Evolutionary conservation across 2,888 invertebrate genomes (phyloP), one percentile per base, ranked within the genome.

Genomic region (Drosophila eohydei): DNA sequence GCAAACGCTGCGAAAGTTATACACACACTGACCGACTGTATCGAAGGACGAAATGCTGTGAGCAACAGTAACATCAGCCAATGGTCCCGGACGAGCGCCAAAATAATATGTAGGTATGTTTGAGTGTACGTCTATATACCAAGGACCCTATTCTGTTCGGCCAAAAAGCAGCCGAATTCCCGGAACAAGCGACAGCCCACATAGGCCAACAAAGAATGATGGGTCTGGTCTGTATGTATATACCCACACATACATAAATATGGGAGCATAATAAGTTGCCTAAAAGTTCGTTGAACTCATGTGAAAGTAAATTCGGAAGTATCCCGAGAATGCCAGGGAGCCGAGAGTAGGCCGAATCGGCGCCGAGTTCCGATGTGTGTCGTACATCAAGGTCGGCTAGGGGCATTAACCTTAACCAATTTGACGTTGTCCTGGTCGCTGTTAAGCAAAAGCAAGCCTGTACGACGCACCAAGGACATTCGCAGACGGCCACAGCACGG

Each of bases 351-450:
- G 83, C 66, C 71, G 72, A 67, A 55, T 72, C 74, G 81, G 87
- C 60, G 59, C 85, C 82, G 70, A 75, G 61, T 82, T 76, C 86
- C 88, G 74, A 88, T 83, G 81, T 89, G 60, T 89, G 88, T 78
- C 89, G 85, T 79, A 78, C 75, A 80, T 83, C 91, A 92, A 92
- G 92, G 91, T 91, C 91, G 91, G 90, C 84, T 90, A 89, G 92
- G 92, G 91, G 82, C 91, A 90, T 84, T 90, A 89, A 92, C 92
- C 92, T 88, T 81, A 78, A 81, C 84, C 75, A 86, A 80, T 82
- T 84, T 87, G 84, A 68, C 80, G 83, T 71, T 83, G 86, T 74
- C 82, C 78, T 81, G 78, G 78, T 71, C 80, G 77, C 61, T 63
- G 54, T 62, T 41, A 58, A 64, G 69, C 61, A 50, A 50, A 77